Base-by-base conservation (phyloP, 2,113 vertebrate species). In the Hippocampus abdominalis region DNA sequence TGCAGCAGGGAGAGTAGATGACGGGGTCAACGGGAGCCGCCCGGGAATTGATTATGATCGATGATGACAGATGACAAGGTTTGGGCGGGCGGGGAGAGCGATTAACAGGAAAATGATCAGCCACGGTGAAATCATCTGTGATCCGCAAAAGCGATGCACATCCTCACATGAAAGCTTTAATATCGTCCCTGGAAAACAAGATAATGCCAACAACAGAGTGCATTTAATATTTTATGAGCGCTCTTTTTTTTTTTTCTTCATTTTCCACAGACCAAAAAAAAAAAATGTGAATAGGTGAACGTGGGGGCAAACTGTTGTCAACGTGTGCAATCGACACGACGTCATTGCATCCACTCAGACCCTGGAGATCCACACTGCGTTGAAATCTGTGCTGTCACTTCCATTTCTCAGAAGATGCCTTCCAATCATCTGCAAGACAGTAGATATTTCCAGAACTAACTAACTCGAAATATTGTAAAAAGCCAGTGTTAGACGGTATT, bases 21-120 rank as follows among this genome's bases (percentile, higher is more conserved):
- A 94, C 84, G 87, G 77, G 91, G 91, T 93, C 92, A 92, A 92
- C 89, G 83, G 85, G 89, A 93, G 90, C 91, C 82, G 76, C 84
- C 89, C 92, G 92, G 91, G 93, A 91, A 87, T 81, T 90, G 78
- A 94, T 92, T 83, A 90, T 93, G 93, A 94, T 94, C 86, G 92
- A 94, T 93, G 79, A 70, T 90, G 87, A 85, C 89, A 89, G 80
- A 83, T 78, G 25, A 56, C 81, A 82, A 88, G 64, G 82, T 84
- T 91, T 87, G 73, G 80, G 74, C 78, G 54, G 46, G 86, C 80
- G 86, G 89, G 23, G 63, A 73, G 81, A 62, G 72, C 49, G 64
- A 83, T 87, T 92, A 90, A 89, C 85, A 90, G 64, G 78, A 79
- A 91, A 91, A 89, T 85, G 75, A 83, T 68, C 18, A 79, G 64